A percentile compares a stretch with the other conserved stretches of the same genome.
phyloP scores from a whole-genome alignment of 1,140 invertebrate species.

The Chlorops oryzae region DNA sequence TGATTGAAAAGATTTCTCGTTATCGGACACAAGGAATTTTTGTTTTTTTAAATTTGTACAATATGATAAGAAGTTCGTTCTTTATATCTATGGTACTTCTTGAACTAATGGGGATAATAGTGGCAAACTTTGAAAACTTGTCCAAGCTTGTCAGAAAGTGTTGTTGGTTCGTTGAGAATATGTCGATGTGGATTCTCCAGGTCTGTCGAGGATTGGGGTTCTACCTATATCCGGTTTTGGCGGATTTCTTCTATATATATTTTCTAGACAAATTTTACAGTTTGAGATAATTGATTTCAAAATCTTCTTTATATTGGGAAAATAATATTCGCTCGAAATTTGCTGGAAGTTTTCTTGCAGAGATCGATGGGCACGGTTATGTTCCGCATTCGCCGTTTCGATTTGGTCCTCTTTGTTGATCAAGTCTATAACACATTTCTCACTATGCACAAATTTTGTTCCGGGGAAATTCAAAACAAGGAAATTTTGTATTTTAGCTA shows the following conservation, averaged over 20 bases:
- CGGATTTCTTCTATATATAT: too few species aligned
- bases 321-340: slow-evolving; percentile 3
- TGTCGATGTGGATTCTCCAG: too few species aligned
- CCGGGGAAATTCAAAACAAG: not conserved
- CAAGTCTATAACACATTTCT: slow-evolving; percentile 11
- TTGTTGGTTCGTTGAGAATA: too few species aligned
- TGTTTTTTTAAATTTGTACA: not conserved
- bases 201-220: too few species aligned
- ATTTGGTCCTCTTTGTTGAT: slow-evolving; percentile 6
- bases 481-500: not conserved
- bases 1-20: not conserved
- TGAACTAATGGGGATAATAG: too few species aligned
- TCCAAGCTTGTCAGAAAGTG: too few species aligned
- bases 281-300: too few species aligned
- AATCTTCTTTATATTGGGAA: too few species aligned
- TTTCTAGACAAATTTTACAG: too few species aligned
- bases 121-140: too few species aligned
- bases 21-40: not conserved
- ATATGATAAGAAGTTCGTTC: not conserved
- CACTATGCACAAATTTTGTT: slow-evolving; percentile 2
- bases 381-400: not conserved
- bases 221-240: too few species aligned
- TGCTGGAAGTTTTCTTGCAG: slow-evolving; percentile 32
- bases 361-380: slow-evolving; percentile 3
- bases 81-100: not conserved